These are phyloP conservation scores for Maniola jurtina DNA, from an alignment of 1,140 invertebrate species.

Conservation along the genomic window DNA sequence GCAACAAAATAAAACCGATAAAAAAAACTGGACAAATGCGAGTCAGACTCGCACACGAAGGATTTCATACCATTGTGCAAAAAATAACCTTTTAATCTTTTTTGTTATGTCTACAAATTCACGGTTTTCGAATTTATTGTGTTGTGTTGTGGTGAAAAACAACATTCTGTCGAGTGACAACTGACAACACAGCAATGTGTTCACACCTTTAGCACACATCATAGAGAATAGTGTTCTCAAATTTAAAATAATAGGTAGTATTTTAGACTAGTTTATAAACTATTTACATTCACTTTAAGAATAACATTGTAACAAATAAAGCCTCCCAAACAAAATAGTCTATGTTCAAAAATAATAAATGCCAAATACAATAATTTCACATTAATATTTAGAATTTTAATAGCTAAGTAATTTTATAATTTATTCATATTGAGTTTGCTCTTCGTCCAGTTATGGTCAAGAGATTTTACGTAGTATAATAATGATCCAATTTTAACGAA, in stretches of 20 bases:
- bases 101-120: too few relatives aligned
- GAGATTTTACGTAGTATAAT: slow-evolving; percentile 24
- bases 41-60: too few relatives aligned
- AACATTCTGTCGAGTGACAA: too few relatives aligned
- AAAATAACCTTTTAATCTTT: too few relatives aligned
- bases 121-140: too few relatives aligned
- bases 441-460: slow-evolving; percentile 28
- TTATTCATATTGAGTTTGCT: slow-evolving; percentile 12
- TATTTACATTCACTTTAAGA: neutral
- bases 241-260: neutral
- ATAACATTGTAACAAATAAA: slow-evolving; percentile 11
- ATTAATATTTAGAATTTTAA: neutral
- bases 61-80: too few relatives aligned
- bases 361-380: slow-evolving; percentile 28
- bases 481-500: neutral
- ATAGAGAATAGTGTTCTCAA: too few relatives aligned
- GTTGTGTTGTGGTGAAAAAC: too few relatives aligned
- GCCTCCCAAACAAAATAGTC: slow-evolving; percentile 27
- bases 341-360: slow-evolving; percentile 49
- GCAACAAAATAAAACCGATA: too few relatives aligned
- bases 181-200: too few relatives aligned
- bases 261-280: neutral
- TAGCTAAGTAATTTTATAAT: neutral
- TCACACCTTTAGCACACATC: too few relatives aligned
- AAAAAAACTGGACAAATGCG: too few relatives aligned